Evolutionary conservation across 2,888 invertebrate genomes (phyloP).

Genomic region (Himalopsyche japonica): DNA sequence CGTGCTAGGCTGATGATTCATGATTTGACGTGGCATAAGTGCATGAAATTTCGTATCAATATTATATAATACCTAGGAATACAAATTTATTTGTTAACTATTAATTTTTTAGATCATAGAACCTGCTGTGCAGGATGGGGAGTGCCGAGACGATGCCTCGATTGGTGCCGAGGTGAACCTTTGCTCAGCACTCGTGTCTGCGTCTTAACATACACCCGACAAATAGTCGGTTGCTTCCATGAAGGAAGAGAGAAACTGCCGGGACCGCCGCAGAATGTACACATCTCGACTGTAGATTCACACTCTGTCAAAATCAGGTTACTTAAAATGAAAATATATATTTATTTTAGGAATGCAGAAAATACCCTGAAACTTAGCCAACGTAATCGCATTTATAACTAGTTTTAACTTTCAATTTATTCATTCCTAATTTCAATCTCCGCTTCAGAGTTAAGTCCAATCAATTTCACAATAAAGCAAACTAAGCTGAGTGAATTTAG

Average conservation of each 20-base stretch:
- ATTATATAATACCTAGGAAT: too few relatives aligned
- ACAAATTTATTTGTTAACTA: neutral
- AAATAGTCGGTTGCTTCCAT: conserved; percentile 81
- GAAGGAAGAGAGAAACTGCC: conserved; percentile 77
- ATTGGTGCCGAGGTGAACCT: conserved; percentile 81
- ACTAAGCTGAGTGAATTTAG: too few relatives aligned
- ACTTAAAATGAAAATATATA: conserved; percentile 34
- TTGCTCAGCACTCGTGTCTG: conserved; percentile 69
- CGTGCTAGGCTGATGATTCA: too few relatives aligned
- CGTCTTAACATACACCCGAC: conserved; percentile 71
- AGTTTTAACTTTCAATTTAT: too few relatives aligned
- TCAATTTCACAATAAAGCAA: too few relatives aligned
- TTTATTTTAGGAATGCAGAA: neutral
- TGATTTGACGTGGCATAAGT: too few relatives aligned
- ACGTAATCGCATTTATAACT: too few relatives aligned
- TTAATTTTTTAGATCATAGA: conserved; percentile 66
- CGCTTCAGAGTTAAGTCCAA: too few relatives aligned
- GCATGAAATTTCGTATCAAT: too few relatives aligned
- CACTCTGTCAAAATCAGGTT: conserved; percentile 62
- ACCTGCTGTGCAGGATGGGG: conserved; percentile 80
- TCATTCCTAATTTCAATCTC: too few relatives aligned
- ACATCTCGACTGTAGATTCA: conserved; percentile 60
- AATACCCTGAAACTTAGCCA: too few relatives aligned
- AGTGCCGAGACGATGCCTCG: conserved; percentile 79
- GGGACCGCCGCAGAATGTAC: conserved; percentile 75